A percentile compares a stretch with the other conserved stretches of the same genome.
phyloP scores from a whole-genome alignment of 2,113 vertebrate species.

The Panurus biarmicus region DNA sequence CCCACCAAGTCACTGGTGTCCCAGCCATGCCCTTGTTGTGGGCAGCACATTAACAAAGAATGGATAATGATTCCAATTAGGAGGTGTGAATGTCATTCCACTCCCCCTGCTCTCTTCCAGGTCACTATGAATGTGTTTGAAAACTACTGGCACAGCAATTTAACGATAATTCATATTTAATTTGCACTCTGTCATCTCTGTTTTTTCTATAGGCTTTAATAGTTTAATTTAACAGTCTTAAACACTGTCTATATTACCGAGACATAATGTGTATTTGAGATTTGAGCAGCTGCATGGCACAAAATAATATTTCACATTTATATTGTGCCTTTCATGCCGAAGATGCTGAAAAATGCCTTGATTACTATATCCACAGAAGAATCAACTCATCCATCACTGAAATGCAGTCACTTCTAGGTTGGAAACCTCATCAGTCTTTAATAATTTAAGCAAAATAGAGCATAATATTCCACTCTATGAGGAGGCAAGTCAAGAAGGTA shows the following conservation, averaged over 20 bases:
- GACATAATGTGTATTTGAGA: constrained; percentile 47
- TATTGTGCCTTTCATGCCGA: background rate
- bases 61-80: constrained; percentile 32
- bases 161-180: constrained; percentile 53
- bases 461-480: background rate
- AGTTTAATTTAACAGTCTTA: constrained; percentile 57
- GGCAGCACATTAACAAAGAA: background rate
- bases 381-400: constrained; percentile 41
- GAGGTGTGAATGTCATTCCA: constrained; percentile 33
- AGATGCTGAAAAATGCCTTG: constrained; percentile 20
- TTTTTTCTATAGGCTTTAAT: constrained; percentile 44
- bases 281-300: constrained; percentile 25
- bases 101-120: constrained; percentile 17
- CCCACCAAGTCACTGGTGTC: background rate
- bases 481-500: background rate
- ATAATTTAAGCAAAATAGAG: constrained; percentile 33
- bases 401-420: constrained; percentile 28
- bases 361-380: constrained; percentile 28
- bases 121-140: constrained; percentile 29
- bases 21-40: background rate
- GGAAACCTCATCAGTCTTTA: constrained; percentile 33
- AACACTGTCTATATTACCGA: constrained; percentile 33
- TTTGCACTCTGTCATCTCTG: constrained; percentile 52
- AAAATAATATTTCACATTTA: constrained; percentile 52
- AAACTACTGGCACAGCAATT: constrained; percentile 47